Evolutionary conservation across 2,888 invertebrate species (phyloP).

Genomic region (Eilema sororculum): DNA sequence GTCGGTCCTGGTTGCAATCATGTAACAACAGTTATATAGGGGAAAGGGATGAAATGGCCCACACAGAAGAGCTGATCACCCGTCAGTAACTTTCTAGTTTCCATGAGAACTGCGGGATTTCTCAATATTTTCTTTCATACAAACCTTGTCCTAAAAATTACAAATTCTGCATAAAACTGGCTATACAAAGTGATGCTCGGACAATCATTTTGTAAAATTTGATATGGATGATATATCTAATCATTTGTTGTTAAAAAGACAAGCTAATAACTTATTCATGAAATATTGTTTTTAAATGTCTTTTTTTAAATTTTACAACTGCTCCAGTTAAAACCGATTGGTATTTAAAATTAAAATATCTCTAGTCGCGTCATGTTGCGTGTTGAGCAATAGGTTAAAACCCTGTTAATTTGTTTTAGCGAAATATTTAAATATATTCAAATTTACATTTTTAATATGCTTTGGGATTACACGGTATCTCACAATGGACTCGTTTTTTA

Average conservation of each 20-base stretch:
- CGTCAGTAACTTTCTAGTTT: too few species aligned
- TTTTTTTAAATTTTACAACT: background rate
- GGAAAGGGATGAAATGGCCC: too few species aligned
- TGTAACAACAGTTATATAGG: too few species aligned
- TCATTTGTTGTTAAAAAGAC: background rate
- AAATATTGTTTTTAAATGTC: background rate
- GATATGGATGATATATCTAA: background rate
- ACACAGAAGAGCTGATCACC: too few species aligned
- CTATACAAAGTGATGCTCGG: too few species aligned
- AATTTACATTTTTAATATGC: background rate
- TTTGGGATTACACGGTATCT: background rate
- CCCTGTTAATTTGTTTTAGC: background rate
- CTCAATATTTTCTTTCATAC: too few species aligned
- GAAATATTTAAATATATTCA: background rate
- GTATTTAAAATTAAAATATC: background rate
- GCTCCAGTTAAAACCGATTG: background rate
- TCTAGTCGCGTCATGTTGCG: background rate
- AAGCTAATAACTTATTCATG: background rate
- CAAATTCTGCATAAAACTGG: too few species aligned
- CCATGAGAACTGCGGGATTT: too few species aligned
- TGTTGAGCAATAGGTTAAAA: constrained; percentile 1
- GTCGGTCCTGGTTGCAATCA: too few species aligned
- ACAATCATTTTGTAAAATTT: background rate
- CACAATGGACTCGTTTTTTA: background rate
- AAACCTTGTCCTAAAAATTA: too few species aligned